A percentile compares a stretch with the other conserved stretches of the same genome.
phyloP scores from a whole-genome alignment of 2,113 vertebrate species.

The Phaethon lepturus region DNA sequence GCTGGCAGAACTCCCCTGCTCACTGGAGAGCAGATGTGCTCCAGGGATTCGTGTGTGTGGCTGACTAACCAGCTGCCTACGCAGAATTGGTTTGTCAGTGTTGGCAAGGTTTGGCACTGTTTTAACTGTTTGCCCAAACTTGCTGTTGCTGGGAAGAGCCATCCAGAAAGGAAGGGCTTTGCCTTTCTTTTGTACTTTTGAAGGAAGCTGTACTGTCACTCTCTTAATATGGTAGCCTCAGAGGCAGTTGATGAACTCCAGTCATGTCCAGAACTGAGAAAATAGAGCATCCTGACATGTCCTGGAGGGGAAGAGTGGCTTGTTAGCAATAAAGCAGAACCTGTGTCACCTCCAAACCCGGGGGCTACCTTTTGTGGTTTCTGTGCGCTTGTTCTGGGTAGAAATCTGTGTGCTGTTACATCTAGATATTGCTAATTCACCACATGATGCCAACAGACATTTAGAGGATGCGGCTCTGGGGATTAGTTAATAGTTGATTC shows the following conservation, averaged over 20 bases:
- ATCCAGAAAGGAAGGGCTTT: background rate
- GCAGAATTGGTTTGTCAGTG: background rate
- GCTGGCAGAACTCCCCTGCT: background rate
- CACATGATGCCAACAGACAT: accelerated
- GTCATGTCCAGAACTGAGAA: background rate
- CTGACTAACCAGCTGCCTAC: background rate
- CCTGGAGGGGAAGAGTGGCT: background rate
- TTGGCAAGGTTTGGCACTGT: background rate
- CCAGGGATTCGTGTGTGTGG: no score
- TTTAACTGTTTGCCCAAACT: background rate
- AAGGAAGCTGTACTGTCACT: background rate
- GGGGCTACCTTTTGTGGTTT: accelerated
- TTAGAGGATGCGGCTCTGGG: background rate
- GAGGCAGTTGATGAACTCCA: background rate
- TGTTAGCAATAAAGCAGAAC: background rate
- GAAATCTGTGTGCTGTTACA: background rate
- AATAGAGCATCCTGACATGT: accelerated
- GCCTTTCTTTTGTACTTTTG: background rate
- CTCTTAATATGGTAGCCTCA: background rate
- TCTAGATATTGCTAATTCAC: background rate
- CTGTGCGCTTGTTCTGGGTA: background rate
- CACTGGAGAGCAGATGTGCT: background rate
- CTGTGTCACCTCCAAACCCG: background rate
- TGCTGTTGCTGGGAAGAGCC: background rate
- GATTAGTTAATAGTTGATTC: background rate